Conservation (phyloP, 2,888 invertebrate species). For the Argyra leucocephala region DNA sequence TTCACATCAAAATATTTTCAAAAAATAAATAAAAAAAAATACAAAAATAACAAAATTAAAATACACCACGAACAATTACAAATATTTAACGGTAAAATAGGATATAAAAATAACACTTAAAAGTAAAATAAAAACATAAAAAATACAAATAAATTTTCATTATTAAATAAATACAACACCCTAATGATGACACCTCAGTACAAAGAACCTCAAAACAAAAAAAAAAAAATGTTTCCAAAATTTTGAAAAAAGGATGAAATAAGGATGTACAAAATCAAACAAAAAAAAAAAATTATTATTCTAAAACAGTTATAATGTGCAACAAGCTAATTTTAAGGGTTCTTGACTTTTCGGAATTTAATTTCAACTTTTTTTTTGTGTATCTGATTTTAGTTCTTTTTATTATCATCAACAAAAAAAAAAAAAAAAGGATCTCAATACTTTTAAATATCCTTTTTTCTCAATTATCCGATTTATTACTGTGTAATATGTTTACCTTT, state of each 20-base stretch:
- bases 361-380: not conserved
- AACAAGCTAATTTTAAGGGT: constrained; percentile 36
- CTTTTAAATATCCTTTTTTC: not conserved
- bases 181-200: not conserved
- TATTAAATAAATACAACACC: not conserved
- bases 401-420: too few relatives aligned
- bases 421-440: not conserved
- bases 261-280: not conserved
- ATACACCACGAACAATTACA: not conserved
- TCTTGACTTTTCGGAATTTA: constrained; percentile 33
- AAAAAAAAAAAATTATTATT: too few relatives aligned
- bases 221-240: not conserved
- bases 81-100: constrained; percentile 5
- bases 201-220: too few relatives aligned
- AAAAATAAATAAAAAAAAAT: not conserved
- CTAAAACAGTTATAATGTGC: constrained; percentile 5
- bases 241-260: not conserved
- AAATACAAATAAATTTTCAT: not conserved
- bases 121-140: not conserved
- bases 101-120: too few relatives aligned
- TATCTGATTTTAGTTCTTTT: not conserved
- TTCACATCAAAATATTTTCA: not conserved
- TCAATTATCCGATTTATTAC: constrained; percentile 6
- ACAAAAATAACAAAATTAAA: not conserved
- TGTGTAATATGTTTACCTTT: not conserved